A percentile compares a stretch with the other conserved stretches of the same genome.
phyloP scores from a whole-genome alignment of 2,888 invertebrate genomes.

The Amblyteles armatorius region DNA sequence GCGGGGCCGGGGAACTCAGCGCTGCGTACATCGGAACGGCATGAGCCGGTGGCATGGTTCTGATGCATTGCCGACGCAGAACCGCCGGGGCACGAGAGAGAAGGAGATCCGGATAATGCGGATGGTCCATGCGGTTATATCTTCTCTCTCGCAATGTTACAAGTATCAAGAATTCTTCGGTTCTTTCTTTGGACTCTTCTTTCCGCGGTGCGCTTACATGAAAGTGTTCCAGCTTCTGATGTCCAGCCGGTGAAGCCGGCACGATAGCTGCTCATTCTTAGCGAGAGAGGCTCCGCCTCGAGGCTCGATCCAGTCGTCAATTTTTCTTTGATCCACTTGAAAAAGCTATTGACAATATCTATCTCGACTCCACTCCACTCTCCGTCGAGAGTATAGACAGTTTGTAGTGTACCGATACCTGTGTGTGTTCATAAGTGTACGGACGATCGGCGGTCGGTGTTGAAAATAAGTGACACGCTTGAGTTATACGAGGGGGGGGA shows the following conservation, averaged over 20 bases:
- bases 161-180: slow-evolving; percentile 68
- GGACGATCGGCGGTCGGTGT: slow-evolving; percentile 44
- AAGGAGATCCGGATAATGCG: slow-evolving; percentile 55
- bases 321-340: slow-evolving; percentile 65
- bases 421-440: slow-evolving; percentile 2
- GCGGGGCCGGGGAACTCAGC: slow-evolving; percentile 65
- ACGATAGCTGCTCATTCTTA: slow-evolving; percentile 46
- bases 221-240: slow-evolving; percentile 69
- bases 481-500: slow-evolving; percentile 66
- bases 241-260: slow-evolving; percentile 53
- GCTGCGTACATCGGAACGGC: slow-evolving; percentile 54
- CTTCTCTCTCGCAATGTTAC: slow-evolving; percentile 73
- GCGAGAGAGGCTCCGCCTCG: slow-evolving; percentile 59
- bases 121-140: slow-evolving; percentile 65
- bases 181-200: slow-evolving; percentile 65
- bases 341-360: slow-evolving; percentile 67
- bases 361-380: slow-evolving; percentile 56
- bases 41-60: slow-evolving; percentile 49
- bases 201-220: slow-evolving; percentile 67
- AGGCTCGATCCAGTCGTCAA: slow-evolving; percentile 52
- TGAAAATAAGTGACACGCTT: slow-evolving; percentile 65
- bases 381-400: slow-evolving; percentile 20
- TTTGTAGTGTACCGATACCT: not conserved
- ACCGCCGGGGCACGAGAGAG: slow-evolving; percentile 19
- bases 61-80: slow-evolving; percentile 57